Base-by-base conservation (phyloP, 2,888 invertebrate species). In the Acanthosepion pharaonis region DNA sequence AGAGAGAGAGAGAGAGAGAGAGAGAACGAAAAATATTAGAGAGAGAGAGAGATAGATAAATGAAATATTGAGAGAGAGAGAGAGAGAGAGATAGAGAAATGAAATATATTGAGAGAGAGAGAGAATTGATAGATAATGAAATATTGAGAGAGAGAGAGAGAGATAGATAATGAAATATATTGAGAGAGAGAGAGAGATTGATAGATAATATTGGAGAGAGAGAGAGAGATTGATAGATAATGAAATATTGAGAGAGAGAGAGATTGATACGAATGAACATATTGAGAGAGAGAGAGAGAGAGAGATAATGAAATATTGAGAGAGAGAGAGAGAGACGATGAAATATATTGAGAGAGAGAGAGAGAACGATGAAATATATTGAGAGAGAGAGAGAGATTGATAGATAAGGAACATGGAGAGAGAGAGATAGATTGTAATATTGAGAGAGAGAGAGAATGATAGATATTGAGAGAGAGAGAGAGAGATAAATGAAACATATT, bases 301-400 rank as follows among this genome's bases (percentile, higher is more conserved):
- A 1, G 64, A 5, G 5, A n/a, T n/a, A n/a, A n/a, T 5, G 18
- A 0, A 20, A 23, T 2, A 42, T 42, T 0, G 42, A n/a, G 2
- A 28, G 64, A 64, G 78, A 78, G 78, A n/a, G n/a, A n/a, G 78
- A n/a, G 78, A n/a, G n/a, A n/a, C n/a, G n/a, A n/a, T n/a, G n/a
- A n/a, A n/a, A n/a, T n/a, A 23, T 2, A 42, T 42, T 0, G 42
- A n/a, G 2, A 28, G 64, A 64, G 78, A 78, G 78, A n/a, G n/a
- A n/a, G 78, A n/a, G 78, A n/a, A n/a, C n/a, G n/a, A n/a, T n/a
- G n/a, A n/a, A n/a, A n/a, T n/a, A 23, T 2, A 42, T 42, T 0
- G 42, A n/a, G 2, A 28, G 64, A 64, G 78, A 78, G 78, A n/a
- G n/a, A n/a, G 78, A n/a, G 78, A n/a, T n/a, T n/a, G n/a, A n/a